Percentiles rank a stretch among this genome's conserved stretches.
Evolutionary conservation across 1,140 invertebrate species (phyloP).

Genomic region (Habropoda laboriosa): DNA sequence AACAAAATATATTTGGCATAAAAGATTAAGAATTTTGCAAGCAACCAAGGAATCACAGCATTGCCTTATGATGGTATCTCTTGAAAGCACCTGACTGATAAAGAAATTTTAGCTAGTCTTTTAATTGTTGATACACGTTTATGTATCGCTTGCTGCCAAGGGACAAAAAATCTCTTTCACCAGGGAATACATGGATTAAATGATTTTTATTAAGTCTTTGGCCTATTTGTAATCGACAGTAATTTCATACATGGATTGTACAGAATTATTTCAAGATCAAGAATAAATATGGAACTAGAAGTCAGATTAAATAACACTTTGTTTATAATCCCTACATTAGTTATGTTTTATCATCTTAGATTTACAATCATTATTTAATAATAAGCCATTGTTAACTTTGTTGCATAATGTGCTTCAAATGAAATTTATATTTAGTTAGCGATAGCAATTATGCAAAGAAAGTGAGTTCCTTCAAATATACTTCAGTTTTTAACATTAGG

Average conservation of each 20-base stretch:
- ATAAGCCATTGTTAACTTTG: conserved; percentile 11
- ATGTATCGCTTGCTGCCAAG: conserved; percentile 71
- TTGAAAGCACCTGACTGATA: conserved; percentile 77
- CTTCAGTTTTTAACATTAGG: conserved; percentile 41
- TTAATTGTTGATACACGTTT: conserved; percentile 73
- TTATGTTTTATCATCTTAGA: background rate
- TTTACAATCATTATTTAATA: background rate
- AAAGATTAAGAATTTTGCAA: conserved; percentile 62
- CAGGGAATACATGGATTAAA: conserved; percentile 49
- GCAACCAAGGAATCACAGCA: conserved; percentile 76
- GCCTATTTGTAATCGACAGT: conserved; percentile 56
- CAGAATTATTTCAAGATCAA: conserved; percentile 54
- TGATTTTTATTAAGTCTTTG: conserved; percentile 63
- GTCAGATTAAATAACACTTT: conserved; percentile 53
- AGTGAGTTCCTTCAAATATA: conserved; percentile 37
- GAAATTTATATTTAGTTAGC: conserved; percentile 22
- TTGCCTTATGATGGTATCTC: conserved; percentile 78
- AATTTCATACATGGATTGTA: conserved; percentile 66
- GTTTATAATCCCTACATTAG: conserved; percentile 31
- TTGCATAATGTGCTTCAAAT: conserved; percentile 4
- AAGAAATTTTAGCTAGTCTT: conserved; percentile 77
- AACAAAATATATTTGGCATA: conserved; percentile 36
- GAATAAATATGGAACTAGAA: conserved; percentile 59
- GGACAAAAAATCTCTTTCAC: conserved; percentile 45
- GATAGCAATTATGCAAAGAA: conserved; percentile 32